Conservation (phyloP, 2,113 vertebrate genomes). For the Eidolon helvum region DNA sequence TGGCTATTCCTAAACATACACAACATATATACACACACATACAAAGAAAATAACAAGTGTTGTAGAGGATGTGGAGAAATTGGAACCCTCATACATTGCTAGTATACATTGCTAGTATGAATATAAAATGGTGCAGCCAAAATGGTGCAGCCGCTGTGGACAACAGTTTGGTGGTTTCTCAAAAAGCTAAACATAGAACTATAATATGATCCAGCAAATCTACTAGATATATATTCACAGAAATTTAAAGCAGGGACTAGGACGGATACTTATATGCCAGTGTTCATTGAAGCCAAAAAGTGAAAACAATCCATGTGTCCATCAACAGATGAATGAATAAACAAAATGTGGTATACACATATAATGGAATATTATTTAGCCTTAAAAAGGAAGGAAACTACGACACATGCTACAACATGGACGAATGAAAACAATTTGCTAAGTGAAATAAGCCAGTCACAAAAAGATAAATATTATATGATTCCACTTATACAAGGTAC, state of each 20-base stretch:
- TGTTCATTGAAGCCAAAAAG: background rate
- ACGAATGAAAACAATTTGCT: background rate
- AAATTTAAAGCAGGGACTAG: background rate
- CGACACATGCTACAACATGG: background rate
- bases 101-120: background rate
- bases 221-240: background rate
- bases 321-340: background rate
- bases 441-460: background rate
- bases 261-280: background rate
- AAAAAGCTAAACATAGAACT: background rate
- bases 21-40: background rate
- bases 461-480: background rate
- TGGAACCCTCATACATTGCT: background rate
- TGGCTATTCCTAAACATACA: background rate
- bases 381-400: background rate
- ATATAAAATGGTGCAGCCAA: too few relatives aligned
- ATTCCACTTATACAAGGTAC: background rate
- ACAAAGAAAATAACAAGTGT: background rate
- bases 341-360: background rate
- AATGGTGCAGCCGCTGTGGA: background rate
- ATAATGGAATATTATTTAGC: background rate
- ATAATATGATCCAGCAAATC: background rate
- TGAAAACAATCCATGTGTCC: background rate
- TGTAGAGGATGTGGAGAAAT: background rate
- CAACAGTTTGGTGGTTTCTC: background rate